A percentile compares a stretch with the other conserved stretches of the same genome.
Conservation (phyloP, 2,113 vertebrate species). For the Chionodraco myersi region DNA sequence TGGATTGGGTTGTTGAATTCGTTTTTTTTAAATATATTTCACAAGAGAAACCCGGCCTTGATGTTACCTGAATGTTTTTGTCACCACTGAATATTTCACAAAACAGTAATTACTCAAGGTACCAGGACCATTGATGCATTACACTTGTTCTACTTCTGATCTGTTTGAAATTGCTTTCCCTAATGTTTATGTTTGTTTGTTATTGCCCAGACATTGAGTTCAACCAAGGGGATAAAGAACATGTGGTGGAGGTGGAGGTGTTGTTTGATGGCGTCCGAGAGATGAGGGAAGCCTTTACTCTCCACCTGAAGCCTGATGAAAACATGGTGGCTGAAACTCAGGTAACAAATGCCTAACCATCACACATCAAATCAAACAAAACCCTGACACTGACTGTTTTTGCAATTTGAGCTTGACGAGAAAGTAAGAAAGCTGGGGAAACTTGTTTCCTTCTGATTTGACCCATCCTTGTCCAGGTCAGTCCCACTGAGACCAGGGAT, state of each 20-base stretch:
- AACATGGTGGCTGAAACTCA: slow-evolving; percentile 95
- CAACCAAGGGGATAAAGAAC: slow-evolving; percentile 89
- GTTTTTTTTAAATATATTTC: slow-evolving; percentile 13
- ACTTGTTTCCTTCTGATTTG: slow-evolving; percentile 11
- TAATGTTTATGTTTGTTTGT: slow-evolving; percentile 23
- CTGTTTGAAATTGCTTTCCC: slow-evolving; percentile 9
- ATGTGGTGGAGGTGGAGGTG: slow-evolving; percentile 91
- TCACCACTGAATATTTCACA: too few species aligned
- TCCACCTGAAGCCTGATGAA: slow-evolving; percentile 94
- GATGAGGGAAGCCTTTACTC: slow-evolving; percentile 95
- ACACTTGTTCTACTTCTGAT: slow-evolving; percentile 10
- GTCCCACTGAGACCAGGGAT: slow-evolving; percentile 43
- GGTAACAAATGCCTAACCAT: slow-evolving; percentile 76
- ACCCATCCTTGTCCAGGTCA: slow-evolving; percentile 59
- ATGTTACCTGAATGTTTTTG: neutral
- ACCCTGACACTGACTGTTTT: slow-evolving; percentile 14
- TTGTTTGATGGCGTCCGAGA: slow-evolving; percentile 90
- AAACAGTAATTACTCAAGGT: neutral
- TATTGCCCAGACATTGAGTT: slow-evolving; percentile 89
- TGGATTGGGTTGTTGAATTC: slow-evolving; percentile 34
- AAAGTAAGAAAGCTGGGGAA: slow-evolving; percentile 14
- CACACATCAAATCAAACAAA: slow-evolving; percentile 1
- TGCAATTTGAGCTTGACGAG: slow-evolving; percentile 21
- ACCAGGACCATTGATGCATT: neutral
- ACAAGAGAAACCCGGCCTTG: slow-evolving; percentile 25